These are phyloP conservation scores for Chlorops oryzae DNA, from an alignment of 1,140 invertebrate species.

Conservation along the genomic window DNA sequence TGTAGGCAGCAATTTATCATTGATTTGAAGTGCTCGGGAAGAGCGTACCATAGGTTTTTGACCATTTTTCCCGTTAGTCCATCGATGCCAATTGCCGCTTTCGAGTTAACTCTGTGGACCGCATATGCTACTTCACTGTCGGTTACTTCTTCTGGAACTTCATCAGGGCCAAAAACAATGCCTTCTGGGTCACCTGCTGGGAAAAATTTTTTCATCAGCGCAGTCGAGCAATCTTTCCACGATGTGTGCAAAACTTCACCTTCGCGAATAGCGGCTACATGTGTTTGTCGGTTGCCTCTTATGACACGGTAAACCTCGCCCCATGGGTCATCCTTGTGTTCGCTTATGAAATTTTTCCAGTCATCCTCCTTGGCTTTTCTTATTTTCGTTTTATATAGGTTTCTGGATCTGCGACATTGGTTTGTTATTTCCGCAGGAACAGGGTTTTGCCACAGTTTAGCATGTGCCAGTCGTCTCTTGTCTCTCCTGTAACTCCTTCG, in stretches of 20 bases:
- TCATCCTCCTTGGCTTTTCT: no score
- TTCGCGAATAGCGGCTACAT: background rate
- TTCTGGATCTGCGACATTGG: no score
- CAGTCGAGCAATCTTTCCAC: background rate
- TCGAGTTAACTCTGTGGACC: background rate
- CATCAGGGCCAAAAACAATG: background rate
- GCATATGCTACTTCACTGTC: background rate
- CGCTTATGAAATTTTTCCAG: background rate
- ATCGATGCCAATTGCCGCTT: slow-evolving; percentile 2
- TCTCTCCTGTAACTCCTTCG: no score
- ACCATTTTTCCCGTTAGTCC: slow-evolving; percentile 4
- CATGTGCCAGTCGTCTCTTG: no score
- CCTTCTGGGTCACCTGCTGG: background rate
- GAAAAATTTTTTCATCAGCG: slow-evolving; percentile 3
- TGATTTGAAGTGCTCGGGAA: background rate
- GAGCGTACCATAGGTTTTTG: slow-evolving; percentile 4
- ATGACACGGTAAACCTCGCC: slow-evolving; percentile 1
- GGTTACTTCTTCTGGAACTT: background rate
- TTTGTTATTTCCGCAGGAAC: no score
- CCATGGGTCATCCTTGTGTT: slow-evolving; percentile 8
- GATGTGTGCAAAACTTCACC: background rate
- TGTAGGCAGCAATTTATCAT: background rate
- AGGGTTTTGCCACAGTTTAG: no score
- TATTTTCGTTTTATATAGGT: no score
- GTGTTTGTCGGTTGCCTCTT: background rate